Evolutionary conservation across 2,888 invertebrate species (phyloP), one percentile per base, ranked within the genome.

Genomic region (Ormyrus pomaceus): DNA sequence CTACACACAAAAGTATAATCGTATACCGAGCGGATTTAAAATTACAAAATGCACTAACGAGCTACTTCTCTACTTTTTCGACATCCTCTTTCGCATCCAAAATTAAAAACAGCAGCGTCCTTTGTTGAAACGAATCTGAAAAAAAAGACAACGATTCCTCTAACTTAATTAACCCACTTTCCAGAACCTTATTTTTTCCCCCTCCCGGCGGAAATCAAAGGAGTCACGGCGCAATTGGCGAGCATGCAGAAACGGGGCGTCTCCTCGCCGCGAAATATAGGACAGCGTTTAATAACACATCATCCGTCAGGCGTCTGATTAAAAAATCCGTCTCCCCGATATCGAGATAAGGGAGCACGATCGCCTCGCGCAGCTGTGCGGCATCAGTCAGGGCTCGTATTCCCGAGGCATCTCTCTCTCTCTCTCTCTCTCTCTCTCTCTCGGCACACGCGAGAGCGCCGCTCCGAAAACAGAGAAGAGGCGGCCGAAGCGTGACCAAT

Each of bases 281-380:
- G 48, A 10, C n/a, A 51, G 51, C 64, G 58, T 65, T 58, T 68
- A 68, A 75, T 69, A 69, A 45, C 53, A 45, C 55, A 3, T 68
- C 62, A 45, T 19, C 50, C 56, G 55, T 70, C 77, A 48, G 10
- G 50, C 50, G 45, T 11, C 48, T 58, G 13, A 65, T 65, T 77
- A 59, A 77, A 77, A 71, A 77, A 59, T 62, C 70, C 13, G 6
- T 59, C 10, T 8, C 50, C 19, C n/a, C n/a, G 71, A 62, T 76
- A 59, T 61, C 46, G 45, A 59, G 71, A 65, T 66, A 68, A 78
- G 66, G 34, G 48, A 8, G 11, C 56, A 13, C 55, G n/a, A 53
- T 9, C 46, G 34, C 34, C 34, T 2, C 34, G 34, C 34, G 69
- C 68, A 72, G 55, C 59, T 46, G 58, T 19, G 64, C 71, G 51